Evolutionary conservation across 2,888 invertebrate genomes (phyloP).

Genomic region (Leucania comma): DNA sequence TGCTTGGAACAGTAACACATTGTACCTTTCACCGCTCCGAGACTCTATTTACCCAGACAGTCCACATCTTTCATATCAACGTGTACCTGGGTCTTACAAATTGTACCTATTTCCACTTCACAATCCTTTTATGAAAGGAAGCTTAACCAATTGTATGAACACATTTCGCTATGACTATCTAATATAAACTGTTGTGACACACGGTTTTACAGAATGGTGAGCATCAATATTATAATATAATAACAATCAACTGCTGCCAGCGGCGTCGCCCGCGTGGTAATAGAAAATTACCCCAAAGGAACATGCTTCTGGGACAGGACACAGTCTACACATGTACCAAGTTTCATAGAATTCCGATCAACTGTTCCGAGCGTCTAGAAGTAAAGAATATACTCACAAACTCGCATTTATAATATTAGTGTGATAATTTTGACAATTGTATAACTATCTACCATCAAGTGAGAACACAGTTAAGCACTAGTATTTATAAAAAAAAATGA

Average conservation of each 20-base stretch:
- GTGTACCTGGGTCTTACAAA: conserved; percentile 42
- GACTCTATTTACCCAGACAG: conserved; percentile 36
- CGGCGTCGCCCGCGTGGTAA: no score
- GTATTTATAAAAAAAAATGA: no score
- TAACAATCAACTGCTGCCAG: neutral
- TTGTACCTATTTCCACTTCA: conserved; percentile 53
- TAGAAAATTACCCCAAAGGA: no score
- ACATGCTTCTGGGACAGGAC: no score
- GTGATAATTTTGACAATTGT: no score
- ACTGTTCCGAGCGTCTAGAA: no score
- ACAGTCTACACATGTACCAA: no score
- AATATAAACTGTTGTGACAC: conserved; percentile 39
- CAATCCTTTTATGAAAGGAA: conserved; percentile 59
- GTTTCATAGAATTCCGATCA: no score
- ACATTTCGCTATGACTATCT: conserved; percentile 24
- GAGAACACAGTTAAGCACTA: no score
- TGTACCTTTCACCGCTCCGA: conserved; percentile 16
- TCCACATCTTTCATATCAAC: conserved; percentile 40
- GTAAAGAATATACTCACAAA: no score
- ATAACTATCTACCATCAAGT: no score
- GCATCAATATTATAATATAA: neutral
- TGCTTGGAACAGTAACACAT: conserved; percentile 17
- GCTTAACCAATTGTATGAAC: conserved; percentile 58
- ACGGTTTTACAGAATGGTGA: conserved; percentile 1
- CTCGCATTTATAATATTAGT: no score